phyloP scores from a whole-genome alignment of 2,888 invertebrate genomes.

The Leucoma salicis region DNA sequence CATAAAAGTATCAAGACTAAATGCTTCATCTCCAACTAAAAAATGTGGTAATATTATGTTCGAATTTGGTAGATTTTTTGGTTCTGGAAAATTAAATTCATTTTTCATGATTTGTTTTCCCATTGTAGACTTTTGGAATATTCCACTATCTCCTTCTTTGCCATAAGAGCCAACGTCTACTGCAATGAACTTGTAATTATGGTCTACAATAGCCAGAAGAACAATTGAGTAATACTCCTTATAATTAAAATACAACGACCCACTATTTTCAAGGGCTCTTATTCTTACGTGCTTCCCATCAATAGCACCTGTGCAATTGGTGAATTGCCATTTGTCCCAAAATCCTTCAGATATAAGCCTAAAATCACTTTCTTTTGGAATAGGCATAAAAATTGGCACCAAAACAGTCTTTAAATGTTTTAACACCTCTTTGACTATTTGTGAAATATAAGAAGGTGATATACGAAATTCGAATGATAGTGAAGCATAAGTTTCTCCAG shows the following conservation, averaged over 20 bases:
- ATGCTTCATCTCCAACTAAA: slow-evolving; percentile 26
- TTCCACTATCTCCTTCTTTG: slow-evolving; percentile 26
- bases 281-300: slow-evolving; percentile 21
- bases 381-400: too few species aligned
- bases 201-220: slow-evolving; percentile 17
- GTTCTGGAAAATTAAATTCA: slow-evolving; percentile 15
- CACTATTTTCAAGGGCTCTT: slow-evolving; percentile 14
- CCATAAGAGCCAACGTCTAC: slow-evolving; percentile 26
- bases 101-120: slow-evolving; percentile 13
- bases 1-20: slow-evolving; percentile 20
- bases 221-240: slow-evolving; percentile 18
- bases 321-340: too few species aligned
- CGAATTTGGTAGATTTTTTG: slow-evolving; percentile 18
- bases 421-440: too few species aligned
- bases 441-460: too few species aligned
- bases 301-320: slow-evolving; percentile 16
- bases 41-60: slow-evolving; percentile 20
- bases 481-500: too few species aligned
- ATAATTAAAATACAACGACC: slow-evolving; percentile 21
- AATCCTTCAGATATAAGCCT: too few species aligned
- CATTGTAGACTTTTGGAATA: slow-evolving; percentile 18
- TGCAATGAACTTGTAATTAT: slow-evolving; percentile 21
- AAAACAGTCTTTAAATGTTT: too few species aligned
- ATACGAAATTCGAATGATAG: too few species aligned
- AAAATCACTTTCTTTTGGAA: too few species aligned